Percentiles rank a stretch among this genome's conserved stretches.
Evolutionary conservation across 37 sponge, comb jelly and placozoan species (phyloP).

Genomic region (Oscarella lobularis): DNA sequence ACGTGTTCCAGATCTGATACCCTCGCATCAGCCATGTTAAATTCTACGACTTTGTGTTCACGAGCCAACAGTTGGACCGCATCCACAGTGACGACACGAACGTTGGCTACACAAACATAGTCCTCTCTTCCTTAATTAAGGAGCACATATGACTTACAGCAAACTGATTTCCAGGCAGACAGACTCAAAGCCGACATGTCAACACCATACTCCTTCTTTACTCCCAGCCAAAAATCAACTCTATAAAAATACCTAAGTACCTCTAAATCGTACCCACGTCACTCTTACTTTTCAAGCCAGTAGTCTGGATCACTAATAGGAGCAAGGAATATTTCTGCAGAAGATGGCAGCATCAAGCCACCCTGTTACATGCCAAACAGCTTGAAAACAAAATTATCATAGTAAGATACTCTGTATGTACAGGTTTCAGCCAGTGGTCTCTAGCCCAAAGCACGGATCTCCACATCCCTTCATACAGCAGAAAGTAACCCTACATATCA

Average conservation of each 20-base stretch:
- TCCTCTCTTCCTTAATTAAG: neutral
- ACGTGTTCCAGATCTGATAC: neutral
- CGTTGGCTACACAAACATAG: too few species aligned
- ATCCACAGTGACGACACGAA: neutral
- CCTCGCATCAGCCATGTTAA: neutral
- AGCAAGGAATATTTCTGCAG: neutral
- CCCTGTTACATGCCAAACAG: neutral
- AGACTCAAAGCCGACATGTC: neutral
- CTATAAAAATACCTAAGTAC: neutral
- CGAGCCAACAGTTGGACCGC: neutral
- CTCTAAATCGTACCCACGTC: too few species aligned
- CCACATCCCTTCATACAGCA: conserved; percentile 49
- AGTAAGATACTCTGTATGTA: conserved; percentile 10
- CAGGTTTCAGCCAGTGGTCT: conserved; percentile 44
- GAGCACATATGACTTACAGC: neutral
- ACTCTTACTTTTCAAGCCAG: neutral
- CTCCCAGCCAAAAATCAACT: neutral
- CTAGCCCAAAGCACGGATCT: conserved; percentile 37
- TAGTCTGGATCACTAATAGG: neutral
- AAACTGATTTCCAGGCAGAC: neutral
- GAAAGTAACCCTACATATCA: neutral
- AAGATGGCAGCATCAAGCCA: neutral
- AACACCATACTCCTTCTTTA: neutral
- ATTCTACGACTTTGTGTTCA: neutral
- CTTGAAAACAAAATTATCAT: neutral